These are phyloP conservation scores for Sula dactylatra DNA, from an alignment of 2,113 vertebrate species.

Conservation along the genomic window DNA sequence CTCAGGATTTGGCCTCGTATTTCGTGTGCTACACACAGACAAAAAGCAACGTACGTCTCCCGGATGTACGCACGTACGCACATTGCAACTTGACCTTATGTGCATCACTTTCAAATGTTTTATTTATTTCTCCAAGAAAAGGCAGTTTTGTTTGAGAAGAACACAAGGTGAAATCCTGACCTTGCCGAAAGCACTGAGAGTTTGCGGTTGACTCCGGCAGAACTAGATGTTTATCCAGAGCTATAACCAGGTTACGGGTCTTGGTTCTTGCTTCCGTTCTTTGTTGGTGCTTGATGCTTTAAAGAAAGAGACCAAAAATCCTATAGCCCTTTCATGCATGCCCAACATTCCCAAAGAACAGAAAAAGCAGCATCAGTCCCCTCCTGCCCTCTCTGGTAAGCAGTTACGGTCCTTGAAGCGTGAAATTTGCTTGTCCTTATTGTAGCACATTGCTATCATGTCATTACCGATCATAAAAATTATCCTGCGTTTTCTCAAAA, in stretches of 20 bases:
- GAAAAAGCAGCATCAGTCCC: background rate
- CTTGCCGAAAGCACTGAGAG: background rate
- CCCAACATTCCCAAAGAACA: background rate
- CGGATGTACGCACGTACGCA: background rate
- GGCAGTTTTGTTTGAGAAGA: background rate
- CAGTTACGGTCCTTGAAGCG: background rate
- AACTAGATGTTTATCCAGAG: background rate
- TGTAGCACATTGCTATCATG: background rate
- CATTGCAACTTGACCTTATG: background rate
- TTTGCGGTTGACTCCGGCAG: background rate
- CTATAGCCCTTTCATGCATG: background rate
- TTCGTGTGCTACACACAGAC: background rate
- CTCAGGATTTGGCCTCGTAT: background rate
- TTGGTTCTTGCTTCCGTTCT: background rate
- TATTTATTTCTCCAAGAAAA: slow-evolving; percentile 31
- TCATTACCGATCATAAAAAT: background rate
- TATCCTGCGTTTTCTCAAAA: background rate
- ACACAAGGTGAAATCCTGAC: slow-evolving; percentile 37
- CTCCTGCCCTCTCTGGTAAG: background rate
- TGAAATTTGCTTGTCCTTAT: background rate
- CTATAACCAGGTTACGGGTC: background rate
- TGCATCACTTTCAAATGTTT: background rate
- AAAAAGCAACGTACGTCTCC: background rate
- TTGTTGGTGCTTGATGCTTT: background rate
- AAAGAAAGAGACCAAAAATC: background rate